Base-by-base conservation (phyloP, 2,797 vertebrate genomes). In the Gobio occitaniae region DNA sequence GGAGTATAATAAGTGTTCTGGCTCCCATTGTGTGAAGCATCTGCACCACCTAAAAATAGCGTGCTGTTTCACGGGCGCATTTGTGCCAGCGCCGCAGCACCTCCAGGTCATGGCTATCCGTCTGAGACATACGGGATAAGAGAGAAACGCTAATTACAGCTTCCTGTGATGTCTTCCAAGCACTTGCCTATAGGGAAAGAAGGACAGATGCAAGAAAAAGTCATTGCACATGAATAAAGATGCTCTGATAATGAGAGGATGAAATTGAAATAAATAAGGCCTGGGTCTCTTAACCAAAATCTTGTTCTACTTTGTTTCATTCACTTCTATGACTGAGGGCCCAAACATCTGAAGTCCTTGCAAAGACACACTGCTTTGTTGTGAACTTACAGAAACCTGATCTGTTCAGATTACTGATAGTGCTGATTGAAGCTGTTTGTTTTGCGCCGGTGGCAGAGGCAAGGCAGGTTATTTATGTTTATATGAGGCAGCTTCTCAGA, bases 391-490 rank as follows among this genome's bases (percentile, higher is more conserved):
- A 50, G 25, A 17, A 36, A 21, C 52, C 54, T 50, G 68, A 79
- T 88, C 82, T 88, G 66, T 86, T 59, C 25, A 74, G 78, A 86
- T 89, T 71, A 63, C 61, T 77, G 41, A 84, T 82, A 56, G 85
- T 41, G 54, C 74, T 84, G 78, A 88, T 81, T 85, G 82, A 88
- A 78, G 75, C 41, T 75, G 75, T 74, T 87, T 66, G 61, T 77
- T 83, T 78, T 71, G 63, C 29, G 4, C 70, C 69, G 29, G 69
- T 77, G 70, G 69, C 47, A 82, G 70, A 86, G 70, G 87, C 75
- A 68, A 68, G 69, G 66, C 61, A n/a, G 52, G 85, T 80, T 87
- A 84, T 90, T 84, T 85, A 86, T 84, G 82, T 86, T 86, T 86
- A 82, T 70, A 79, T 44, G 77, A 84, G 56, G 63, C 76, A 44